Percentiles rank a stretch among this genome's conserved stretches.
These are phyloP conservation scores for Cordilura impudica DNA, from an alignment of 2,888 invertebrate species.

Conservation along the genomic window DNA sequence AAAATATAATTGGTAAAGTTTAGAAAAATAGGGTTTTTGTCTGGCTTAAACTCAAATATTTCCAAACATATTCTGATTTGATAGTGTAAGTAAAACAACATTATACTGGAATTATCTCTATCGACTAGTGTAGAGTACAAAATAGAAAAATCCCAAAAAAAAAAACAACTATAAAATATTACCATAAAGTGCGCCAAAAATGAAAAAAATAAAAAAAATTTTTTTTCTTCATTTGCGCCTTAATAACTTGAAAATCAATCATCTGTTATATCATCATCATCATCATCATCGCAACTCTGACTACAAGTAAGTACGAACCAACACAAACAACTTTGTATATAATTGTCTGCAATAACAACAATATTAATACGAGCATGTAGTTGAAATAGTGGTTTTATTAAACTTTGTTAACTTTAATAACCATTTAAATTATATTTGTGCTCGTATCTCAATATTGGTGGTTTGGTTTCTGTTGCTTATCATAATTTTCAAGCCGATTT, in stretches of 20 bases:
- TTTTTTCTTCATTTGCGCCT: constrained; percentile 22
- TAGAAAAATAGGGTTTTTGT: no score
- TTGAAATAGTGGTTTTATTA: constrained; percentile 11
- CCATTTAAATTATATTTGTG: background rate
- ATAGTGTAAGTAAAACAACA: no score
- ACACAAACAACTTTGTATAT: background rate
- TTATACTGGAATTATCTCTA: no score
- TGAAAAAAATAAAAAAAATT: constrained; percentile 5
- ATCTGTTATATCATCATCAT: constrained; percentile 53
- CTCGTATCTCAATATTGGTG: background rate
- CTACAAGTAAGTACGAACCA: background rate
- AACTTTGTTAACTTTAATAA: constrained; percentile 6
- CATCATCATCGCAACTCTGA: constrained; percentile 5
- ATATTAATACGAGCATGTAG: no score
- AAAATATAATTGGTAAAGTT: no score
- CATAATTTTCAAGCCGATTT: constrained; percentile 54
- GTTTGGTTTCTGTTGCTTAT: constrained; percentile 9
- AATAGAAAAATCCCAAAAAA: no score
- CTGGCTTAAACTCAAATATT: no score
- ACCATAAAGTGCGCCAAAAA: constrained; percentile 40
- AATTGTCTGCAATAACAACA: constrained; percentile 1
- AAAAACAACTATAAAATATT: background rate
- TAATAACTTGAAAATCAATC: constrained; percentile 54
- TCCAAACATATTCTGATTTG: no score
- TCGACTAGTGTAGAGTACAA: no score